Evolutionary conservation across 2,113 vertebrate species (phyloP).

Genomic region (Diphyllodes magnificus): DNA sequence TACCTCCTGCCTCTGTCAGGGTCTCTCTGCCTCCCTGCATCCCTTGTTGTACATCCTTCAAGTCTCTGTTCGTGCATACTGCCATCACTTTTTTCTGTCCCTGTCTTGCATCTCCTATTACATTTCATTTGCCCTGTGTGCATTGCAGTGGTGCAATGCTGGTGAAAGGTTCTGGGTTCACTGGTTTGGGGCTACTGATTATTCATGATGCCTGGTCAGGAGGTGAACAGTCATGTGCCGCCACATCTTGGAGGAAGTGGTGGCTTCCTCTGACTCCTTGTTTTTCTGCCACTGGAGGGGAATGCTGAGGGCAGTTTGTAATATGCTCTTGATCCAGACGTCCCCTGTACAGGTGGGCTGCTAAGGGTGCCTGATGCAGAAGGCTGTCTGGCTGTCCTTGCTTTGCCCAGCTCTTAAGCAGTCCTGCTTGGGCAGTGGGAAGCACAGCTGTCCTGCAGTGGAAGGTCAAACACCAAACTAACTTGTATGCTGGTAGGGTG

Average conservation of each 20-base stretch:
- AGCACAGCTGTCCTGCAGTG: not conserved
- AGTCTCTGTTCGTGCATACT: not conserved
- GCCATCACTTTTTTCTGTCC: not conserved
- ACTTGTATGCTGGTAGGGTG: not conserved
- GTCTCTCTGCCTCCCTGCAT: not conserved
- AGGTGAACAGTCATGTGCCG: not conserved
- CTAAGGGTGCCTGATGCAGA: not conserved
- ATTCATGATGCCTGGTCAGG: not conserved
- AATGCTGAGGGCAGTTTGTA: not conserved
- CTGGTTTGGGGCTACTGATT: not conserved
- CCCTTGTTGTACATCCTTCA: not conserved
- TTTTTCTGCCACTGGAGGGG: not conserved
- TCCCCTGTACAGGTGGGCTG: not conserved
- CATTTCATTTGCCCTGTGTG: not conserved
- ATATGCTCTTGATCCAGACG: not conserved
- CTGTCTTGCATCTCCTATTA: not conserved
- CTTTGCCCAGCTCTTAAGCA: not conserved
- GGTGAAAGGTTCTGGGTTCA: accelerated
- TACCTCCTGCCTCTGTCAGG: not conserved
- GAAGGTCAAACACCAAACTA: not conserved
- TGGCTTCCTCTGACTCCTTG: not conserved
- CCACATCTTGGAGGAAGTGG: not conserved
- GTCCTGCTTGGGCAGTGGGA: not conserved
- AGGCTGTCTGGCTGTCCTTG: not conserved
- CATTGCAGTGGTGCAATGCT: not conserved